Base-by-base conservation (phyloP, 2,113 vertebrate genomes). In the Macroglossus sobrinus region DNA sequence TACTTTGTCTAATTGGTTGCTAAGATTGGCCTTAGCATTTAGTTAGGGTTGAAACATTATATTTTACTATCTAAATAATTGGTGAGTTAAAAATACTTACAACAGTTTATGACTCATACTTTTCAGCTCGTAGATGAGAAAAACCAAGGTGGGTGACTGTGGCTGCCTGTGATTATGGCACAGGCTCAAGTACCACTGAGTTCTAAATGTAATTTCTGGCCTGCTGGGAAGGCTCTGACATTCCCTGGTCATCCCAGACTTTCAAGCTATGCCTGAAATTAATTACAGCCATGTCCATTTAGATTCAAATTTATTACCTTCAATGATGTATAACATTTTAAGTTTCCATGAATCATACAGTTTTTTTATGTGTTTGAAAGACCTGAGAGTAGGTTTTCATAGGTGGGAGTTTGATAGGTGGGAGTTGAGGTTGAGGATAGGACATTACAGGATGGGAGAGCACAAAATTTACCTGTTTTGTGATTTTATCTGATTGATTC, bases 61-160 rank as follows among this genome's bases (percentile, higher is more conserved):
- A 95, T 96, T 94, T 96, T 97, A 85, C 90, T 87, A 94, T 87
- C 57, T 57, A 93, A 94, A 92, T 94, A 94, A 92, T 84, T 94
- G 38, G 13, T 57, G 43, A 91, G 78, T 82, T 97, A 87, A 94
- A 93, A 97, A 94, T 97, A 61, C 69, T 96, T 95, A 47, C 59
- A 96, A 87, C 12, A 74, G 79, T 75, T 91, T 74, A 64, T 96
- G 79, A 95, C 78, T 97, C 76, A 61, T 63, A 66, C 3, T 93
- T 96, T 97, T 94, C 43, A 74, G 75, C 35, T 95, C 35, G 33
- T 68, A 84, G 61, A 85, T 93, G 68, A 94, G 57, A 87, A 96
- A 79, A 85, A n/a, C 5, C 33, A 91, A 93, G 66, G 72, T 89
- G 50, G 87, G 87, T 89, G 74, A 91, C 63, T 85, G 21, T 92